Base-by-base conservation (phyloP, 2,797 vertebrate species). In the Crocidura indochinensis region DNA sequence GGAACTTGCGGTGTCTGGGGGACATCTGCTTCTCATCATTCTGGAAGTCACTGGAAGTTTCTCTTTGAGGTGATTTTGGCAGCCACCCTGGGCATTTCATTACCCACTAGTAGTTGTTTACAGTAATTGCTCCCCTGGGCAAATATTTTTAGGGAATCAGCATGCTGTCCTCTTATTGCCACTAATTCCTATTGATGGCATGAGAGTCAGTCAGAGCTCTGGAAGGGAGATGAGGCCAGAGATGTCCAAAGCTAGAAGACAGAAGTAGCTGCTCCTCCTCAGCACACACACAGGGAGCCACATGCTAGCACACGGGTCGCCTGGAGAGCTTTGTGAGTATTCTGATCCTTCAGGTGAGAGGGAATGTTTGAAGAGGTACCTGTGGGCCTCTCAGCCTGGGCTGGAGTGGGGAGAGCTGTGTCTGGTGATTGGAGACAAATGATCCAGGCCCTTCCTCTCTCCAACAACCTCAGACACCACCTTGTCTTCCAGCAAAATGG, bases 11-110 rank as follows among this genome's bases (percentile, higher is more conserved):
- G 27, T 2, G 3, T 65, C 93, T 88, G 68, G 88, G 62, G 77
- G 17, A 15, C 64, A 82, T 60, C 31, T 77, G 71, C 24, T 90
- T 82, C 72, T n/a, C 15, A 10, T 67, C 4, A 38, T 72, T 67
- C 74, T 91, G 68, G 65, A 71, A 73, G 73, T 38, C 22, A 20
- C 83, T 15, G 72, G 56, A 49, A 67, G n/a, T 87, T 92, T 90
- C 56, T 56, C 65, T 29, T 53, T 67, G 68, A 77, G 72, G 72
- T 69, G 62, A 65, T 82, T 60, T 19, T 49, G 84, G 72, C n/a
- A 29, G 31, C 73, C 84, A 87, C 53, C 69, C 74, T 24, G 73
- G 53, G 62, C 53, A 72, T 75, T 84, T 72, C 68, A 46, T 90
- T 72, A 84, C 47, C 26, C n/a, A 65, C 27, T 53, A 38, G 11